A percentile compares a stretch with the other conserved stretches of the same genome.
Conservation (phyloP, 2,113 vertebrate species). For the Podarcis raffonei region DNA sequence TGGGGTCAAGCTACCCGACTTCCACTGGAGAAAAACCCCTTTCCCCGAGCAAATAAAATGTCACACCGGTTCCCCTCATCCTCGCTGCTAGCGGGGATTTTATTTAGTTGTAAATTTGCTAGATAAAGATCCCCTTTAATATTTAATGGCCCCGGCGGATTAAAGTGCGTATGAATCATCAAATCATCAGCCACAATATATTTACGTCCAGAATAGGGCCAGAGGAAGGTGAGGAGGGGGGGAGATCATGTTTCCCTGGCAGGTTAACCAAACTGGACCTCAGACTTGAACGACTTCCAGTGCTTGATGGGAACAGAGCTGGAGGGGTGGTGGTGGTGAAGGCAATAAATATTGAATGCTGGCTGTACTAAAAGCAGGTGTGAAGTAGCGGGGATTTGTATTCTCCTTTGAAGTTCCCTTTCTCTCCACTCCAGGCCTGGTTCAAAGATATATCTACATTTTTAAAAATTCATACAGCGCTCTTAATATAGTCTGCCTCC, state of each 20-base stretch:
- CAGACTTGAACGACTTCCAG: conserved; percentile 30
- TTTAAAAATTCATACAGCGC: conserved; percentile 48
- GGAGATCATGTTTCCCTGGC: conserved; percentile 60
- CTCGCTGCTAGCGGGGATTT: conserved; percentile 38
- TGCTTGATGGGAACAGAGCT: conserved; percentile 1
- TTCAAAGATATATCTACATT: conserved; percentile 69
- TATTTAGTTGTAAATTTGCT: conserved; percentile 60
- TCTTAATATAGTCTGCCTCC: conserved; percentile 22
- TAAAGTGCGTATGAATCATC: conserved; percentile 66
- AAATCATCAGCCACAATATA: conserved; percentile 48
- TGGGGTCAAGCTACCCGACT: conserved; percentile 45
- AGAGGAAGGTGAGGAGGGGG: conserved; percentile 58
- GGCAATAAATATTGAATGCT: conserved; percentile 60
- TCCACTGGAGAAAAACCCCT: conserved; percentile 47
- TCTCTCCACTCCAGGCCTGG: conserved; percentile 51
- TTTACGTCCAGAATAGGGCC: conserved; percentile 50
- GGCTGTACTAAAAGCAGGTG: conserved; percentile 46
- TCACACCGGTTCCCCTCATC: conserved; percentile 43
- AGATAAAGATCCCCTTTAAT: conserved; percentile 56
- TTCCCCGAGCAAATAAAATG: conserved; percentile 63
- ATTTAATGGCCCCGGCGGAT: conserved; percentile 58
- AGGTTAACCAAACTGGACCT: conserved; percentile 43
- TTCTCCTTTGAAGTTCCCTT: conserved; percentile 73
- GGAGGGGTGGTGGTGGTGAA: conserved; percentile 16
- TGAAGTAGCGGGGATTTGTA: conserved; percentile 51